Evolutionary conservation across 92 coral and sea anemone species (phyloP).

Genomic region (Zoanthus gigantus): DNA sequence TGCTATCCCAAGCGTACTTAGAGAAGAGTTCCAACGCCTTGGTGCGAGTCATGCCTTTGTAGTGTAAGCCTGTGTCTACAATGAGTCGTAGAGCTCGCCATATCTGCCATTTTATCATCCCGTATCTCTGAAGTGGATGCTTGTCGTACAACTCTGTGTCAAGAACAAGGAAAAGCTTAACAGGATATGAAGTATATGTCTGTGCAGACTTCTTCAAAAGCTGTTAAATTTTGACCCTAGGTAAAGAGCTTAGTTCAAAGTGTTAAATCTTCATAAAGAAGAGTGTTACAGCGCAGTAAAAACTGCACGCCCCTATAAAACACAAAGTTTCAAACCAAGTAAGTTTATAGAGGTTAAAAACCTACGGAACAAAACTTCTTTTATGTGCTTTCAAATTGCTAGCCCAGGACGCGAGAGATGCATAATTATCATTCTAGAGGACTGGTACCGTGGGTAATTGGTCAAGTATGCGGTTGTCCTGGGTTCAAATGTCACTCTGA

Average conservation of each 20-base stretch:
- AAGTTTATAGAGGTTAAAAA: too few relatives aligned
- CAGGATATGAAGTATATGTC: neutral
- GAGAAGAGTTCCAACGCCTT: conserved; percentile 80
- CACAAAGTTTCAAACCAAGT: neutral
- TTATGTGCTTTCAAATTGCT: too few relatives aligned
- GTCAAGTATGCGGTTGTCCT: too few relatives aligned
- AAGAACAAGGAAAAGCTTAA: neutral
- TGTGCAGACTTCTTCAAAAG: neutral
- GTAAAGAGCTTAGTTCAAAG: neutral
- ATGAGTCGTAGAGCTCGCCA: conserved; percentile 98
- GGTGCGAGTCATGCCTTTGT: conserved; percentile 87
- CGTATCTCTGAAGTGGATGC: conserved; percentile 72
- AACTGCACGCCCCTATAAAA: too few relatives aligned
- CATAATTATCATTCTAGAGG: too few relatives aligned
- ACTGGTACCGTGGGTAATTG: too few relatives aligned
- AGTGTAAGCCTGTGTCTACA: conserved; percentile 95
- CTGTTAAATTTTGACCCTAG: neutral
- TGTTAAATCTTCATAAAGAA: too few relatives aligned
- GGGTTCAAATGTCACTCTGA: too few relatives aligned
- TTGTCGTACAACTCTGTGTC: conserved; percentile 66
- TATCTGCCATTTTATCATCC: conserved; percentile 97
- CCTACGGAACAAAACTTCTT: too few relatives aligned
- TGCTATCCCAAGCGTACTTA: conserved; percentile 92
- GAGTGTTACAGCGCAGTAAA: too few relatives aligned
- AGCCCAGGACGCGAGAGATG: too few relatives aligned